These are phyloP conservation scores for Aphelenchoides avenae DNA, from an alignment of 1,140 invertebrate species.

Conservation along the genomic window DNA sequence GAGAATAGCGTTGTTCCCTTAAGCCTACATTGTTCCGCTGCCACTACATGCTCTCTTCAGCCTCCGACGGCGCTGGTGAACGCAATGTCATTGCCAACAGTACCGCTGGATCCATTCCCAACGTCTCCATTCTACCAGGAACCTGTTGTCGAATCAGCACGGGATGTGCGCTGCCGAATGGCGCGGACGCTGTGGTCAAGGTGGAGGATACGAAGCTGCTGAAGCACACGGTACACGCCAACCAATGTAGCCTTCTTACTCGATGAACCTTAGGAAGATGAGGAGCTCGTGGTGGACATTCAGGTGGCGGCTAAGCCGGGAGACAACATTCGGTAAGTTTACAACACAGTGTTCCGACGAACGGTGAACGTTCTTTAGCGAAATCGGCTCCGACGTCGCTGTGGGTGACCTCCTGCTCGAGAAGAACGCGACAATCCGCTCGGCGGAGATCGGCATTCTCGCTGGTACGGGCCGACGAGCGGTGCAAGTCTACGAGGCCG, in stretches of 20 bases:
- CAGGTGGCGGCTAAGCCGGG: constrained; percentile 10
- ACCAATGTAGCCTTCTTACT: constrained; percentile 6
- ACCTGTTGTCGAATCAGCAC: constrained; percentile 47
- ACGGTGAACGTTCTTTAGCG: constrained; percentile 23
- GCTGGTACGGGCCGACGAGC: constrained; percentile 12
- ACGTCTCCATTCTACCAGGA: constrained; percentile 2
- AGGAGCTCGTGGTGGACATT: constrained; percentile 41
- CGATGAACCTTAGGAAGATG: constrained; percentile 27
- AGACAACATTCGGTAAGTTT: constrained; percentile 41
- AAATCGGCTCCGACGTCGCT: constrained; percentile 37
- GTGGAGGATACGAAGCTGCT: constrained; percentile 41
- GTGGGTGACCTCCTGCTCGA: constrained; percentile 31
- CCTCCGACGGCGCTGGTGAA: constrained; percentile 21
- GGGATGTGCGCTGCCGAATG: constrained; percentile 35
- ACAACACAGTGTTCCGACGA: constrained; percentile 22
- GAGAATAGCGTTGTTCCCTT: too few species aligned
- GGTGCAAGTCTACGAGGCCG: constrained; percentile 24
- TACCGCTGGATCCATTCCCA: constrained; percentile 17
- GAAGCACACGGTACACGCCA: constrained; percentile 28
- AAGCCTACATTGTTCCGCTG: too few species aligned
- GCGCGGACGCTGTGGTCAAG: constrained; percentile 46
- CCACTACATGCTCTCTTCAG: constrained; percentile 19
- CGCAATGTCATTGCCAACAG: constrained; percentile 24
- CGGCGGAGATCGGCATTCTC: constrained; percentile 37
- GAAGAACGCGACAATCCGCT: constrained; percentile 12